These are phyloP conservation scores for Pollenia griseotomentosa DNA, from an alignment of 2,888 invertebrate genomes.

Conservation along the genomic window DNA sequence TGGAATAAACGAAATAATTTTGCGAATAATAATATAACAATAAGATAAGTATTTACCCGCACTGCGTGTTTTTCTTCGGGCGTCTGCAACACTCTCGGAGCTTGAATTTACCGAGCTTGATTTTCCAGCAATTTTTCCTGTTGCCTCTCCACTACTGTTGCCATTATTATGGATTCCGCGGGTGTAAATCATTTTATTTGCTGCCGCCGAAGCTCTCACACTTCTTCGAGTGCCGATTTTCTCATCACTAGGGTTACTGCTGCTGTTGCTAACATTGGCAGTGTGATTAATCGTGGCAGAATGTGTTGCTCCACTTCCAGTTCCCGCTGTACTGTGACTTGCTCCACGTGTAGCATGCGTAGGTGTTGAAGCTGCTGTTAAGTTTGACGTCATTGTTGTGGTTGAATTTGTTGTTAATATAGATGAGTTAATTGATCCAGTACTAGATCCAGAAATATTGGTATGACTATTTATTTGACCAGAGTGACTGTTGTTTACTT, in stretches of 20 bases:
- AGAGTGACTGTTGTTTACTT: constrained; percentile 57
- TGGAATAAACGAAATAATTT: background rate
- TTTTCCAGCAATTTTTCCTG: constrained; percentile 79
- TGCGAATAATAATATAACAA: background rate
- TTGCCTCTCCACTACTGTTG: constrained; percentile 24
- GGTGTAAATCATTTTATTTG: constrained; percentile 84
- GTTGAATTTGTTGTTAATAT: constrained; percentile 40
- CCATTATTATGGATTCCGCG: constrained; percentile 74
- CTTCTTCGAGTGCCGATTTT: constrained; percentile 86
- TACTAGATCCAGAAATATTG: constrained; percentile 66
- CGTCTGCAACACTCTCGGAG: constrained; percentile 80
- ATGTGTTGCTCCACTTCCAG: constrained; percentile 56
- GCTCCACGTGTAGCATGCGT: constrained; percentile 80
- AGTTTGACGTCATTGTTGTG: constrained; percentile 30
- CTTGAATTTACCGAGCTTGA: constrained; percentile 76
- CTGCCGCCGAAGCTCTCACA: constrained; percentile 84
- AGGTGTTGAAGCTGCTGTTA: constrained; percentile 65
- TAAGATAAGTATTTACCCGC: constrained; percentile 85
- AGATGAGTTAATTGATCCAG: constrained; percentile 54
- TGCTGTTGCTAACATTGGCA: constrained; percentile 60
- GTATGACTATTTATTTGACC: constrained; percentile 57
- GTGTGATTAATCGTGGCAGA: constrained; percentile 68
- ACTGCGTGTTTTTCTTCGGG: constrained; percentile 88
- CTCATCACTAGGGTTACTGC: constrained; percentile 81
- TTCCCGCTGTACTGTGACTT: constrained; percentile 74